Evolutionary conservation across 2,888 invertebrate species (phyloP).

Genomic region (Cynaeus angustus): DNA sequence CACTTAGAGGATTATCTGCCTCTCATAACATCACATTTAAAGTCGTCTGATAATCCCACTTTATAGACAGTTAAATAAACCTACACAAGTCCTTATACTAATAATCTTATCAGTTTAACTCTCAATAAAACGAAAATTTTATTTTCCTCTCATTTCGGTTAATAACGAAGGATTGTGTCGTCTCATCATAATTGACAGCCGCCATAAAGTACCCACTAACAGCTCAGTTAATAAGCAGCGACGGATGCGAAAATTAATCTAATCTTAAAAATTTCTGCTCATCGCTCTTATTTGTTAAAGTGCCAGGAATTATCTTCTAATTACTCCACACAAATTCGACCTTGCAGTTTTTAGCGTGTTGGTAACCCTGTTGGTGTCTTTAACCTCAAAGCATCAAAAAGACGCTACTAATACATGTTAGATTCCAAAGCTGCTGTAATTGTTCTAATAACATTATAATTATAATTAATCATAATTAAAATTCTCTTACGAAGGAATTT

Average conservation of each 20-base stretch:
- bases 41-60: neutral
- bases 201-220: constrained; percentile 11
- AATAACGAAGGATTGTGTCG: constrained; percentile 1
- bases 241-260: constrained; percentile 4
- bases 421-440: no score
- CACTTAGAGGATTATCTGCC: neutral
- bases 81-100: neutral
- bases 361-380: neutral
- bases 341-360: neutral
- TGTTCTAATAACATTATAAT: constrained; percentile 20
- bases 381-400: no score
- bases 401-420: no score
- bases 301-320: neutral
- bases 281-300: neutral
- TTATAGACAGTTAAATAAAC: neutral
- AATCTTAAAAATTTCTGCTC: neutral
- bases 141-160: neutral
- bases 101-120: neutral
- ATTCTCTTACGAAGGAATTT: constrained; percentile 16
- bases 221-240: constrained; percentile 8
- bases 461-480: no score
- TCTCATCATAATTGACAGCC: constrained; percentile 9
- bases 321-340: neutral
- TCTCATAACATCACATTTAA: neutral
- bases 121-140: neutral